Base-by-base conservation (phyloP, 1,140 invertebrate genomes). In the Lepidostoma basale region DNA sequence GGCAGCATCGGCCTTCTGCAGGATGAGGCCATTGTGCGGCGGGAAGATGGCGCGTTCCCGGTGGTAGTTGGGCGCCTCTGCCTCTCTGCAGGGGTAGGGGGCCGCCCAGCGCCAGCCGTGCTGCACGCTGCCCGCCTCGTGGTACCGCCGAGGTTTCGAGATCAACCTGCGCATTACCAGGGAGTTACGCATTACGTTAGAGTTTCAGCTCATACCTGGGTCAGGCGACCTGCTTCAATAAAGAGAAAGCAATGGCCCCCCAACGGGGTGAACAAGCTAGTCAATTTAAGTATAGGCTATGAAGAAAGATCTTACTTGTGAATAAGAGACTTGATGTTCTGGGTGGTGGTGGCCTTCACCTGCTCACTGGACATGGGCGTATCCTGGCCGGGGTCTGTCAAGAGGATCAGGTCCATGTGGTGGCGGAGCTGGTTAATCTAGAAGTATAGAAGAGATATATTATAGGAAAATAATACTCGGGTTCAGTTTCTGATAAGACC, bases 31-130 rank as follows among this genome's bases (percentile, higher is more conserved):
- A 47, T 74, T 70, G 74, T 89, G 87, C 44, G 88, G 76, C 2
- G 85, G 81, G 70, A 82, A 90, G 72, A 89, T 79, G 5, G 77
- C 74, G 3, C 82, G 76, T 4, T 76, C 70, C n/a, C 81, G 83
- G 68, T 79, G 77, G 69, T 79, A 80, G 9, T 81, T 1, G 81
- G 76, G 81, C 75, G 33, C 47, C 25, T 33, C 47, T 22, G 22
- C 74, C 73, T 82, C 65, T 22, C 83, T 81, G 2, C 80, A 47
- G 10, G 76, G 74, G 5, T 76, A 74, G 14, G 75, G 71, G 0
- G 77, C 74, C 4, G 77, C 75, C 85, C 85, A 86, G 26, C 77
- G 74, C 78, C 81, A 83, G 14, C 75, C 75, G 63, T 72, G 71
- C 0, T 65, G 22, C 45, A 81, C 76, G 1, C 66, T 16, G 40